Evolutionary conservation across 2,113 vertebrate species (phyloP).

Genomic region (Phyllostomus hastatus): DNA sequence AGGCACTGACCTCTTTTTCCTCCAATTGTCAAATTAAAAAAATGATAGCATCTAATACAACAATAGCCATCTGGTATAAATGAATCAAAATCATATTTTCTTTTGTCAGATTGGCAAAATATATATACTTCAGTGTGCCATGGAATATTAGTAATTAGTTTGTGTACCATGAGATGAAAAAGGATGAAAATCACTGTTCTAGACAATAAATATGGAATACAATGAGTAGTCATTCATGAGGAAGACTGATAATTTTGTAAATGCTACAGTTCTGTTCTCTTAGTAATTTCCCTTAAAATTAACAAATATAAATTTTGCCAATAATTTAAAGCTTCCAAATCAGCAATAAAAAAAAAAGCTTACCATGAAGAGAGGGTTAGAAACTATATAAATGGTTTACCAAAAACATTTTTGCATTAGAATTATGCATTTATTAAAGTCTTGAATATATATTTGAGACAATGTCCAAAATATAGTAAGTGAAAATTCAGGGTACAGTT

Average conservation of each 20-base stretch:
- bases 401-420: not conserved
- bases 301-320: not conserved
- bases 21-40: not conserved
- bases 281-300: not conserved
- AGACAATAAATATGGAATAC: not conserved
- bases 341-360: not conserved
- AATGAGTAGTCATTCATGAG: not conserved
- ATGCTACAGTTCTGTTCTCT: not conserved
- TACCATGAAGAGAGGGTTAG: not conserved
- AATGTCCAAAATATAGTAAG: not conserved
- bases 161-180: not conserved
- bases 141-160: not conserved
- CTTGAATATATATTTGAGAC: not conserved
- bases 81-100: not conserved
- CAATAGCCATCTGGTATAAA: not conserved
- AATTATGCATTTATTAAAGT: not conserved
- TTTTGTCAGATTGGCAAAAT: not conserved
- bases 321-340: constrained; percentile 19
- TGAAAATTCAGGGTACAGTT: not conserved
- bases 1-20: not conserved
- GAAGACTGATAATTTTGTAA: not conserved
- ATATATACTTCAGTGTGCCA: not conserved
- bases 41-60: not conserved
- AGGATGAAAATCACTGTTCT: not conserved
- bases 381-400: not conserved